phyloP scores from a whole-genome alignment of 2,888 invertebrate species.

The Amblyteles armatorius region DNA sequence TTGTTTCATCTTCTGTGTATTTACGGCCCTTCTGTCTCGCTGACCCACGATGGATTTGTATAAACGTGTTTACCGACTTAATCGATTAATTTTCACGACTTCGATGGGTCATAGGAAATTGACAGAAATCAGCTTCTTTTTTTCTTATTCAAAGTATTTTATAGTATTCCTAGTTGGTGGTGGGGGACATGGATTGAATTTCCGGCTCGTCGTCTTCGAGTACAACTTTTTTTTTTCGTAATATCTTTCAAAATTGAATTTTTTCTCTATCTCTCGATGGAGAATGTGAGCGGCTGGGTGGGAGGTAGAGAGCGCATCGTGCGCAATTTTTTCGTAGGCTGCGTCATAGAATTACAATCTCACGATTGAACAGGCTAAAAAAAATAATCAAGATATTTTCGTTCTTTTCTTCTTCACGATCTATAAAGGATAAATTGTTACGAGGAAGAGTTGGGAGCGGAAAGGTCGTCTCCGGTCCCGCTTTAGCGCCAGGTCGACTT shows the following conservation, averaged over 20 bases:
- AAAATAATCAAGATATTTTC: not conserved
- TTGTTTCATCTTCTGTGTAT: not conserved
- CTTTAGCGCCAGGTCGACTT: not conserved
- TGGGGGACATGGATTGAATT: not conserved
- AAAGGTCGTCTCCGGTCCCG: constrained; percentile 37
- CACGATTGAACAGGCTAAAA: not conserved
- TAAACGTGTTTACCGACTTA: constrained; percentile 27
- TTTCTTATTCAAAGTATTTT: constrained; percentile 34
- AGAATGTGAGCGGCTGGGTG: not conserved
- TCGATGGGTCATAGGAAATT: constrained; percentile 33
- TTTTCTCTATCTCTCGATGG: not conserved
- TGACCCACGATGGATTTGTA: not conserved
- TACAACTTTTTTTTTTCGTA: constrained; percentile 5
- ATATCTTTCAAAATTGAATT: not conserved
- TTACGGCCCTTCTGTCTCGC: constrained; percentile 31
- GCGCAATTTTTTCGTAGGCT: constrained; percentile 17
- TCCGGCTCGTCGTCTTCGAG: constrained; percentile 31
- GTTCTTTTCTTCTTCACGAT: constrained; percentile 12
- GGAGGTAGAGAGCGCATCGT: constrained; percentile 40
- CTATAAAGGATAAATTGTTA: constrained; percentile 47
- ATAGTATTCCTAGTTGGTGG: constrained; percentile 23
- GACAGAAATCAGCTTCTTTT: constrained; percentile 20
- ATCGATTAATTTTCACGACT: constrained; percentile 15
- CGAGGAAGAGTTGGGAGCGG: constrained; percentile 20
- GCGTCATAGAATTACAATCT: constrained; percentile 16